Conservation (phyloP, 1,140 invertebrate species). For the Drosophila lacertosa region DNA sequence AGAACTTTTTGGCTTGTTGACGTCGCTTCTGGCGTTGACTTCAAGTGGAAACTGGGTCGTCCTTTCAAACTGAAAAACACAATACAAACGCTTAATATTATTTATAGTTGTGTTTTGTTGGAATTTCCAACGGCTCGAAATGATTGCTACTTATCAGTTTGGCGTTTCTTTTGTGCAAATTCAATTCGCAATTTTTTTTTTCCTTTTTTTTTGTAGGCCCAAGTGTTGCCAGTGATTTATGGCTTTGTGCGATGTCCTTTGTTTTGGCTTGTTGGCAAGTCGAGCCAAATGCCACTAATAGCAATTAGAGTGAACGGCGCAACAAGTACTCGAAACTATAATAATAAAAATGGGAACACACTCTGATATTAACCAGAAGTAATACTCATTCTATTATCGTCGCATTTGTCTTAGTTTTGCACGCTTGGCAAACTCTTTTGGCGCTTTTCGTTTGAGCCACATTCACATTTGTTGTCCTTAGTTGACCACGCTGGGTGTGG, state of each 20-base stretch:
- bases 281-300: not conserved
- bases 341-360: slow-evolving; percentile 1
- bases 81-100: slow-evolving; percentile 63
- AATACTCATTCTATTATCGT: slow-evolving; percentile 70
- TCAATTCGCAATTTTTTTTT: slow-evolving; percentile 42
- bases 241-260: slow-evolving; percentile 1
- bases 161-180: slow-evolving; percentile 25
- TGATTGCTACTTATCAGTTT: slow-evolving; percentile 55
- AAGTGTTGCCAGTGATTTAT: slow-evolving; percentile 37
- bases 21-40: slow-evolving; percentile 11
- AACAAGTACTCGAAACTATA: slow-evolving; percentile 14
- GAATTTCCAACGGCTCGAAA: slow-evolving; percentile 6
- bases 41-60: slow-evolving; percentile 27
- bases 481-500: slow-evolving; percentile 53
- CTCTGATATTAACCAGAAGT: slow-evolving; percentile 43
- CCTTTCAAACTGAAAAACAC: slow-evolving; percentile 73
- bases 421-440: slow-evolving; percentile 64
- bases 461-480: slow-evolving; percentile 76
- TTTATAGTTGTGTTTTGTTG: slow-evolving; percentile 68
- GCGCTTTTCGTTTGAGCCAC: slow-evolving; percentile 71
- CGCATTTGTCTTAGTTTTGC: slow-evolving; percentile 75
- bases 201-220: slow-evolving; percentile 34
- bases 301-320: slow-evolving; percentile 27
- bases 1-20: slow-evolving; percentile 26
- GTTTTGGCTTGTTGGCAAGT: not conserved